Conservation (phyloP, 1,140 invertebrate genomes). For the Capitella teleta region DNA sequence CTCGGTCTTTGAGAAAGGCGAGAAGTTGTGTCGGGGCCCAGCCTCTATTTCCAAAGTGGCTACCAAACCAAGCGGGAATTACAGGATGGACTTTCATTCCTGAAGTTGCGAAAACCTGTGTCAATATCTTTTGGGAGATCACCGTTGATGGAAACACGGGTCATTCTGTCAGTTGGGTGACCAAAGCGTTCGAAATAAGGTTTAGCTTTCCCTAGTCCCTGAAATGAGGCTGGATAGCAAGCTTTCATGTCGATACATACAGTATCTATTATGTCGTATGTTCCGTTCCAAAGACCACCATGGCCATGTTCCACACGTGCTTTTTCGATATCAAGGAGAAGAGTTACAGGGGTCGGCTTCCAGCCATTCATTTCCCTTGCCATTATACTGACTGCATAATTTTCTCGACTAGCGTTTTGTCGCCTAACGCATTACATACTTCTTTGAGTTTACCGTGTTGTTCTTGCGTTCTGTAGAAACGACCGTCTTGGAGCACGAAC, state of each 20-base stretch:
- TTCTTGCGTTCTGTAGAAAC: not conserved
- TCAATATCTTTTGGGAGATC: not conserved
- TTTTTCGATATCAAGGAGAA: slow-evolving; percentile 9
- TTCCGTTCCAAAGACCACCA: slow-evolving; percentile 11
- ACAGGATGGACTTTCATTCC: slow-evolving; percentile 3
- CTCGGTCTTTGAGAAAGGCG: slow-evolving; percentile 1
- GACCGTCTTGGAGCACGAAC: not conserved
- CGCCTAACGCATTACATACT: not conserved
- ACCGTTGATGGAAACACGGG: not conserved
- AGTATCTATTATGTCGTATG: slow-evolving; percentile 6
- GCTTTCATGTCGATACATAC: slow-evolving; percentile 12
- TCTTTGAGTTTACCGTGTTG: not conserved
- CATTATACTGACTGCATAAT: not conserved
- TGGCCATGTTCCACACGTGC: slow-evolving; percentile 12
- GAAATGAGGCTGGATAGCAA: slow-evolving; percentile 6
- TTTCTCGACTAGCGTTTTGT: not conserved
- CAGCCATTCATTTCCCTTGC: slow-evolving; percentile 9
- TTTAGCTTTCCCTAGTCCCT: not conserved
- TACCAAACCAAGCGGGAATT: slow-evolving; percentile 10
- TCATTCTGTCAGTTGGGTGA: not conserved
- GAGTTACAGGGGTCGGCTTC: slow-evolving; percentile 10
- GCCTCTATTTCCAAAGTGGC: slow-evolving; percentile 9
- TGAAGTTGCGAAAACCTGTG: slow-evolving; percentile 4
- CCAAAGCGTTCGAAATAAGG: slow-evolving; percentile 3
- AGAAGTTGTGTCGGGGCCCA: slow-evolving; percentile 8